Evolutionary conservation across 2,113 vertebrate species (phyloP).

Genomic region (Gasterosteus nipponicus): DNA sequence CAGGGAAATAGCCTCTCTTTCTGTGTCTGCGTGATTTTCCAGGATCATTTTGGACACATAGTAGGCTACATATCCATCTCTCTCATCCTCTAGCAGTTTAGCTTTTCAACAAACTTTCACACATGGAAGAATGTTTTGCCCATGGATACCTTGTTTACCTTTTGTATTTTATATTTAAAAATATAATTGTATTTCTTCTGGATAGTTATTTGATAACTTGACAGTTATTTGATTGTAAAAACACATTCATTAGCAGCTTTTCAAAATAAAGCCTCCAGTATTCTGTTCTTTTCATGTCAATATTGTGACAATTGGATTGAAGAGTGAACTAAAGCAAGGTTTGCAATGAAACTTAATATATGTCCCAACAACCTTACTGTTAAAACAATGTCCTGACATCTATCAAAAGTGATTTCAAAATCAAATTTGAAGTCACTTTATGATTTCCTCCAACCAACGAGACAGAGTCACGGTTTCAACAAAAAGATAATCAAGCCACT

Average conservation of each 20-base stretch:
- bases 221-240: neutral
- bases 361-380: neutral
- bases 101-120: neutral
- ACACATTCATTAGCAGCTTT: neutral
- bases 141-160: neutral
- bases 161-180: neutral
- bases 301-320: neutral
- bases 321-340: neutral
- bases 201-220: too few species aligned
- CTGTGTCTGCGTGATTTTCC: slow-evolving; percentile 10
- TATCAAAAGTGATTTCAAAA: neutral
- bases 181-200: neutral
- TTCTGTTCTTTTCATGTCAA: neutral
- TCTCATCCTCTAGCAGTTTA: neutral
- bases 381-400: neutral
- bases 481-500: slow-evolving; percentile 1
- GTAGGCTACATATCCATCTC: neutral
- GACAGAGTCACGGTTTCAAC: neutral
- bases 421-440: neutral
- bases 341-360: neutral
- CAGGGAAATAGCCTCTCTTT: slow-evolving; percentile 11
- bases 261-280: neutral
- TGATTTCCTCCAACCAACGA: neutral
- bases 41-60: slow-evolving; percentile 14
- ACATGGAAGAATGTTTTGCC: neutral